Base-by-base conservation (phyloP, 1,140 invertebrate genomes). In the Eciton burchellii region DNA sequence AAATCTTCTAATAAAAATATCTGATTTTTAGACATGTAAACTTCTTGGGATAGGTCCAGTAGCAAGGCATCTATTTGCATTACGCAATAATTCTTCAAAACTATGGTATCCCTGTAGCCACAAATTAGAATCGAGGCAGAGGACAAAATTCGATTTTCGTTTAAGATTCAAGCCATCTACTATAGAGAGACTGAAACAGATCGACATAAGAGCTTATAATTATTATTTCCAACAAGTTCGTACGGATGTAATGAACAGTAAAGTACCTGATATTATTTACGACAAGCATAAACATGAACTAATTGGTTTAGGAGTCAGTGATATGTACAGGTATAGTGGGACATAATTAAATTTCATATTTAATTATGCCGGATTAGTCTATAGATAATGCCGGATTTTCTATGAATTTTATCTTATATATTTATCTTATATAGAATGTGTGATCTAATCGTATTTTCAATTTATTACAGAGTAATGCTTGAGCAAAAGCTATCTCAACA, bases 201-300 rank as follows among this genome's bases (percentile, higher is more conserved):
- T 97, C 49, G 97, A 98, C 94, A 85, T 92, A 26, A 95, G 95
- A 68, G 96, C 97, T 14, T 98, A 97, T 90, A 95, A 97, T 88
- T 98, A 98, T 93, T 97, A 97, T 91, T 98, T 97, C 92, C 95
- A 96, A 92, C 98, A 98, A 96, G 96, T 96, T 43, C 94, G 97
- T 49, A 94, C 95, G 89, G 97, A 98, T 95, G 96, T 98, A 19
- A 93, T 97, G 49, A 94, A 97, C 57, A 97, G 96, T 88, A 96
- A 96, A 89, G 96, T 98, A 83, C 94, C 95, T 21, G 97, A 97
- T 90, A 96, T 98, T 70, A 95, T 95, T 76, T 97, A 96, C 94
- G 96, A 97, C 47, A 96, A 96, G 81, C 95, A 96, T 84, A 96
- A 96, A 91, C 93, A 95, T 62, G 96, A 97, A 93, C 93, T 97